Evolutionary conservation across 2,113 vertebrate genomes (phyloP), one percentile per base, ranked within the genome.

Genomic region (Bungarus multicinctus): DNA sequence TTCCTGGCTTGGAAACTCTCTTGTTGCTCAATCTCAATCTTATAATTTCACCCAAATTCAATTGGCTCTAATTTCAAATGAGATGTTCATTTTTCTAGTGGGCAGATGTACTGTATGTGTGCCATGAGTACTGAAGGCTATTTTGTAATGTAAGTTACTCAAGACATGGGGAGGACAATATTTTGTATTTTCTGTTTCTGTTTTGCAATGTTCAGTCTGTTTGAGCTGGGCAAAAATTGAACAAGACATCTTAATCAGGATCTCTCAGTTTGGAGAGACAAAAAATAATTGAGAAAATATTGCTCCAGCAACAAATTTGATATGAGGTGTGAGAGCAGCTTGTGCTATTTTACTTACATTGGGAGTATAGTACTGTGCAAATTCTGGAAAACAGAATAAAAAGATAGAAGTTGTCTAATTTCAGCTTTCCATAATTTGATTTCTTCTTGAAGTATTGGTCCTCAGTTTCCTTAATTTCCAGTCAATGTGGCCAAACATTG

Each of bases 1-100:
- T 94, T 97, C 96, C 96, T 97, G 96, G 96, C 96, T 97, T 97
- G 86, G 90, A 92, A 89, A 88, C 90, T 87, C 90, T 81, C 58
- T 91, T 89, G 20, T 85, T 81, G 30, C 88, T 52, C 45, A 87
- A 47, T 43, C 9, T 18, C 22, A 0, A 69, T 69, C 30, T 85
- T 10, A 3, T n/a, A 57, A 34, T 64, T 43, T 74, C 34, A 50
- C 86, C 30, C 93, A 16, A 3, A 0, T 4, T 53, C 55, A 9
- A 23, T 22, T 5, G 58, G 93, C 53, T 74, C 43, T 18, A 25
- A 22, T 30, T 57, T 11, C 55, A 91, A 55, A 25, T 22, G 52
- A 81, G 20, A 53, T 53, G 7, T 53, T 27, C 22, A 20, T 0
- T 81, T 87, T 74, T 74, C 39, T 18, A 53, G 87, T 45, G 47